Percentiles rank a stretch among this genome's conserved stretches.
Evolutionary conservation across 2,113 vertebrate genomes (phyloP).

Genomic region (Circaetus gallicus): DNA sequence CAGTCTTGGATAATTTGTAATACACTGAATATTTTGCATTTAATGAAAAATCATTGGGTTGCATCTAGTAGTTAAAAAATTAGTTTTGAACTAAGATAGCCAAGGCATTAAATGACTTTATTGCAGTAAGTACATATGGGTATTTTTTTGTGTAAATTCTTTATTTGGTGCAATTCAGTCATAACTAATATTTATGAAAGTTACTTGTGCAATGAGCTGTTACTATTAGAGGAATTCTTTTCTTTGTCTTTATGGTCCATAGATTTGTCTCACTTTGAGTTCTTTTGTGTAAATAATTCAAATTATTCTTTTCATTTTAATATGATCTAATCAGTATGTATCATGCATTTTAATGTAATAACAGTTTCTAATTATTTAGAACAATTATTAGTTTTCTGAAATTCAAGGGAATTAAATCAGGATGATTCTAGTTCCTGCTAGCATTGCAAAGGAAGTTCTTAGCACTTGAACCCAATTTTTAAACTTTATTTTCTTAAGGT

Average conservation of each 20-base stretch:
- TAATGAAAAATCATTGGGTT: constrained; percentile 31
- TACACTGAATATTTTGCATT: constrained; percentile 29
- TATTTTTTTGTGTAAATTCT: not conserved
- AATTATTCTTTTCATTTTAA: constrained; percentile 47
- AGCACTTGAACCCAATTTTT: not conserved
- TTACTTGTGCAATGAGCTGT: constrained; percentile 22
- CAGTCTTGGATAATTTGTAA: constrained; percentile 38
- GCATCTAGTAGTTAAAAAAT: constrained; percentile 33
- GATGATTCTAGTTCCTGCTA: not conserved
- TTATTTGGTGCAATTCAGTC: constrained; percentile 26
- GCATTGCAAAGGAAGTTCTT: not conserved
- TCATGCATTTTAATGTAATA: constrained; percentile 51
- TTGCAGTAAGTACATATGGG: not conserved
- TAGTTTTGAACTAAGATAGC: not conserved
- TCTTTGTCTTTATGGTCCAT: constrained; percentile 52
- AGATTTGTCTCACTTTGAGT: not conserved
- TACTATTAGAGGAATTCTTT: constrained; percentile 17
- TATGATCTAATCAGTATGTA: constrained; percentile 52
- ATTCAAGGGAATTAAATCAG: constrained; percentile 12
- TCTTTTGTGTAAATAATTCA: constrained; percentile 34
- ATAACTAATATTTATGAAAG: constrained; percentile 30
- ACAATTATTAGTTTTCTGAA: constrained; percentile 14
- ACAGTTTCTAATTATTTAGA: constrained; percentile 53
- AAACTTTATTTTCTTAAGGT: not conserved
- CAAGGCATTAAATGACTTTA: constrained; percentile 1